Evolutionary conservation across 2,797 vertebrate species (phyloP).

Genomic region (Geotria australis): DNA sequence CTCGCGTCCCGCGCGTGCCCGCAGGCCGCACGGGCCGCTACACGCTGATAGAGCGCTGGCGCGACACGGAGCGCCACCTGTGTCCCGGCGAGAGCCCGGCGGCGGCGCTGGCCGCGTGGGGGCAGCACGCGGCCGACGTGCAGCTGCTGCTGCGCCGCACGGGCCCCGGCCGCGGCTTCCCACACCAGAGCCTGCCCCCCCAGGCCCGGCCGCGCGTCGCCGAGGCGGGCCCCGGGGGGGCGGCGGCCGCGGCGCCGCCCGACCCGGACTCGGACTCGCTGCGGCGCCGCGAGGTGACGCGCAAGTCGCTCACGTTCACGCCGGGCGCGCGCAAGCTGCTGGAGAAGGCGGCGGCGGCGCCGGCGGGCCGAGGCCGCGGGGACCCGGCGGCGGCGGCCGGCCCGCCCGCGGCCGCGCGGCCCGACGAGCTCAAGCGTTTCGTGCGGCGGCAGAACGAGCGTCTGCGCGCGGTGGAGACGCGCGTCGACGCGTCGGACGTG

Average conservation of each 20-base stretch:
- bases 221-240: too few species aligned
- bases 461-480: constrained; percentile 38
- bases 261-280: constrained; percentile 34
- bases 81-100: constrained; percentile 75
- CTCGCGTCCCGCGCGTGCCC: neutral
- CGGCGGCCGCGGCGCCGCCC: too few species aligned
- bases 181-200: constrained; percentile 57
- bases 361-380: constrained; percentile 6
- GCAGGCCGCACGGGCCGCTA: constrained; percentile 77
- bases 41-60: constrained; percentile 86
- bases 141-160: constrained; percentile 75
- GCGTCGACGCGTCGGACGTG: constrained; percentile 35
- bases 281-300: constrained; percentile 52
- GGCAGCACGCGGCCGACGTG: constrained; percentile 81
- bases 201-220: constrained; percentile 52
- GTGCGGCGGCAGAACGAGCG: constrained; percentile 58
- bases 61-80: constrained; percentile 62
- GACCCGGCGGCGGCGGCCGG: constrained; percentile 35
- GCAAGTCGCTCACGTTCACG: constrained; percentile 80
- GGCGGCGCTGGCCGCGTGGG: constrained; percentile 84
- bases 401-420: constrained; percentile 22
- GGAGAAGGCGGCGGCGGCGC: constrained; percentile 46
- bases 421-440: constrained; percentile 45
- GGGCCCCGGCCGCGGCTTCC: constrained; percentile 41
- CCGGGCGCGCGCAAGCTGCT: constrained; percentile 58